phyloP scores from a whole-genome alignment of 2,797 vertebrate species.

The Pyrocephalus nanus region DNA sequence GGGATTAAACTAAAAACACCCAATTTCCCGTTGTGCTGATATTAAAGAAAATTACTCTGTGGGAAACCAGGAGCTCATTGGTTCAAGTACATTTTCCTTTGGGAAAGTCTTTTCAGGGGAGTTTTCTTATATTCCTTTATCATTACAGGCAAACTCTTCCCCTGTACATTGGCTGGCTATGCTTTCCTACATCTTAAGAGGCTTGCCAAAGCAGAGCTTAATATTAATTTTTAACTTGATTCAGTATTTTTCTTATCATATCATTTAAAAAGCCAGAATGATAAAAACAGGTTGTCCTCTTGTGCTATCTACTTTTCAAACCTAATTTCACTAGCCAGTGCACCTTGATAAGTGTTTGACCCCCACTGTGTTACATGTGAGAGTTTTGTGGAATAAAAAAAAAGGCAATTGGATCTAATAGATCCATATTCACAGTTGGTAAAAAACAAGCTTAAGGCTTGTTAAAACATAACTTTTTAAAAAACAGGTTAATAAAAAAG shows the following conservation, averaged over 20 bases:
- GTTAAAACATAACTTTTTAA: no score
- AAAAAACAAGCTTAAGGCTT: background rate
- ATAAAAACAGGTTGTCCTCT: background rate
- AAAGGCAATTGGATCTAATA: background rate
- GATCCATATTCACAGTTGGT: background rate
- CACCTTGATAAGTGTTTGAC: background rate
- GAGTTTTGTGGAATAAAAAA: background rate
- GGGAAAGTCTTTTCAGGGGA: background rate
- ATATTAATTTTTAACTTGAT: background rate
- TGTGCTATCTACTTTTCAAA: background rate
- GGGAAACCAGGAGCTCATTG: conserved; percentile 9
- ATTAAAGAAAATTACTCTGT: conserved; percentile 9
- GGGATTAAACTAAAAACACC: conserved; percentile 32
- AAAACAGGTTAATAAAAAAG: background rate
- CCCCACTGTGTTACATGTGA: background rate
- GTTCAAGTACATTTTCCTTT: background rate
- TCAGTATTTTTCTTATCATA: background rate
- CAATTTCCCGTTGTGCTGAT: conserved; percentile 8
- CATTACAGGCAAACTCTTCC: background rate
- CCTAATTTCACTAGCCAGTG: background rate
- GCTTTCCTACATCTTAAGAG: background rate
- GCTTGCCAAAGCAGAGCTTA: background rate
- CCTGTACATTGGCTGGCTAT: background rate
- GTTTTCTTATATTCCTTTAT: background rate
- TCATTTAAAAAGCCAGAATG: background rate